These are phyloP conservation scores for Amblyornis subalaris DNA, from an alignment of 2,113 vertebrate genomes.

Conservation along the genomic window DNA sequence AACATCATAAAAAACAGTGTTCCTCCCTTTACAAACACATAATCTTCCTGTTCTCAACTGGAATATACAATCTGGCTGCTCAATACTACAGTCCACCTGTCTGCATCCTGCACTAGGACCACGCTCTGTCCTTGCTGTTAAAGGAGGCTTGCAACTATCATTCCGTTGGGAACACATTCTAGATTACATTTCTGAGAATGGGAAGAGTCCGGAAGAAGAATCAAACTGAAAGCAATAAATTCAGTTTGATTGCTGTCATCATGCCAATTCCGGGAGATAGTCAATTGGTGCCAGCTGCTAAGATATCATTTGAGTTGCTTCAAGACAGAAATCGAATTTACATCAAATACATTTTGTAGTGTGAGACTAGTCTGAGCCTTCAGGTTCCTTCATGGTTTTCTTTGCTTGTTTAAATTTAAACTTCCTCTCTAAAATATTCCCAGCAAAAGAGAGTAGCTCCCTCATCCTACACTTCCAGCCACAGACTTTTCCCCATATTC, in stretches of 20 bases:
- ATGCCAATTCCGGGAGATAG: slow-evolving; percentile 43
- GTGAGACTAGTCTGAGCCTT: not conserved
- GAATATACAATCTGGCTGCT: not conserved
- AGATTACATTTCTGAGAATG: slow-evolving; percentile 56
- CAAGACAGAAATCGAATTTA: slow-evolving; percentile 44
- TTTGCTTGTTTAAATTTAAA: not conserved
- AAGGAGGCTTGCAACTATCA: not conserved
- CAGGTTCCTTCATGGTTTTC: not conserved
- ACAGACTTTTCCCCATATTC: not conserved
- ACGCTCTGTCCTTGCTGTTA: not conserved
- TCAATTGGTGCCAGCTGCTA: slow-evolving; percentile 57
- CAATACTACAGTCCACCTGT: not conserved
- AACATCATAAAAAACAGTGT: not conserved
- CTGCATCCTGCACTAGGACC: not conserved
- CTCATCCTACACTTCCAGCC: not conserved
- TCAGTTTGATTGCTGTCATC: slow-evolving; percentile 60
- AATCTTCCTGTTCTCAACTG: not conserved
- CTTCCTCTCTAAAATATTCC: not conserved
- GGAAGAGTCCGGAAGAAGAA: slow-evolving; percentile 44
- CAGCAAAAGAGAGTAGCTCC: not conserved
- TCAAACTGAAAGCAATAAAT: slow-evolving; percentile 56
- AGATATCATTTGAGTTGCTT: slow-evolving; percentile 15
- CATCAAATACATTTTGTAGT: slow-evolving; percentile 30
- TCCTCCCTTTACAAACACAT: not conserved
- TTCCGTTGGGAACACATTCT: slow-evolving; percentile 26